Conservation (phyloP, 2,797 vertebrate genomes). For the Heteromormyrus szaboi region DNA sequence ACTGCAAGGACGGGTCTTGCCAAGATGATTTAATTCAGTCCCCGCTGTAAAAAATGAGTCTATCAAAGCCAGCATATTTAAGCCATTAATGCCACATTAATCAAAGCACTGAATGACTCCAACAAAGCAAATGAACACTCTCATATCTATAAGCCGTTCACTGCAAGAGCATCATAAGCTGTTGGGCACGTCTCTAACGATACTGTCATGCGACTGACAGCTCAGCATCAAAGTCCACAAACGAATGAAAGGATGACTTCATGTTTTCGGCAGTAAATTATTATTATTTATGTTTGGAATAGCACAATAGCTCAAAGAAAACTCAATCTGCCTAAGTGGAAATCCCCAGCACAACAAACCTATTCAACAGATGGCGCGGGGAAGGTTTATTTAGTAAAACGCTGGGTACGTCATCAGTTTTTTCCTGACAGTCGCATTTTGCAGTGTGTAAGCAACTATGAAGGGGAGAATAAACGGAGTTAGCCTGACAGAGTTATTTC, state of each 20-base stretch:
- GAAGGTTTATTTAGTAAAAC: constrained; percentile 8
- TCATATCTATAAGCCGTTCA: neutral
- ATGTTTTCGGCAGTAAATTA: neutral
- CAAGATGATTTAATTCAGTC: neutral
- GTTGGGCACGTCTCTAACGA: neutral
- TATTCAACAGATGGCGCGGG: neutral
- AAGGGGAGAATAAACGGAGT: neutral
- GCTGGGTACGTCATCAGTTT: neutral
- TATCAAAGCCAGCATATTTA: neutral
- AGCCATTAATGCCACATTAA: neutral
- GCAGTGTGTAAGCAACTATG: constrained; percentile 11
- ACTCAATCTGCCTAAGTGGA: constrained; percentile 8
- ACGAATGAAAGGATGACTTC: neutral
- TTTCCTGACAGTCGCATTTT: constrained; percentile 6
- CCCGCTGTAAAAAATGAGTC: neutral
- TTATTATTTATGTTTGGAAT: neutral
- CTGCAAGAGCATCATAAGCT: neutral
- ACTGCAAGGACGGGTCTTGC: neutral
- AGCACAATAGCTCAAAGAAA: neutral
- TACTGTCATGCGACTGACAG: neutral
- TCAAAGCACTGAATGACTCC: neutral
- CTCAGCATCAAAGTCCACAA: neutral
- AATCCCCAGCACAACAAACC: neutral
- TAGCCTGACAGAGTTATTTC: neutral
- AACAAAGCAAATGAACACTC: neutral